Base-by-base conservation (phyloP, 2,888 invertebrate species). In the Oligia strigilis region DNA sequence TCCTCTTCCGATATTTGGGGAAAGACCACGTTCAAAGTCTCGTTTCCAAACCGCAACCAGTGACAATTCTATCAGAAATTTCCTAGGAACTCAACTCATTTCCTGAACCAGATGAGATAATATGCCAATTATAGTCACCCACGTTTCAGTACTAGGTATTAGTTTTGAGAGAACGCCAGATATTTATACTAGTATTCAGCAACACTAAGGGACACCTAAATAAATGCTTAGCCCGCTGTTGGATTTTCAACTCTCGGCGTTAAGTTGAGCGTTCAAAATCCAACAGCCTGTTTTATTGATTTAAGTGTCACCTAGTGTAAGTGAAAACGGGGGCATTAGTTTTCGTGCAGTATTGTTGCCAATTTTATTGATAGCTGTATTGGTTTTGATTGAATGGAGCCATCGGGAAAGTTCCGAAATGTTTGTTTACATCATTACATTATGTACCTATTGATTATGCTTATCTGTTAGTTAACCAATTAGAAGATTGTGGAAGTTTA, bases 41-140 rank as follows among this genome's bases (percentile, higher is more conserved):
- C 5, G 19, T 36, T 23, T 1, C 17, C 9, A 46, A 76, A 55
- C 40, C 43, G 13, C 55, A 64, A 58, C 29, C 49, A 52, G 55
- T 62, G 73, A 71, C 40, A 58, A 13, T 74, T 55, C 36, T 49
- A 73, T 75, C 60, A 72, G 29, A 46, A 60, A 75, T 80, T 79
- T 83, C 58, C 49, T 62, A 72, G 52, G 75, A 79, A 64, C 64
- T 62, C 75, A 2, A 83, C 29, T 76, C 80, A 76, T 84, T 84
- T 83, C 83, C 84, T 76, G 75, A 70, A 74, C 80, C 46, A 40
- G 14, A 81, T 78, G 76, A 84, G 55, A 74, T 85, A 81, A 81
- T 78, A 78, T n/a, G 66, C 78, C 67, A 79, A 77, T 75, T 75
- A 72, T 74, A 75, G 52, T 40, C 49, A 23, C 55, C 23, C 60